These are phyloP conservation scores for Gymnocephalus cernua DNA, from an alignment of 2,113 vertebrate genomes.

Conservation along the genomic window DNA sequence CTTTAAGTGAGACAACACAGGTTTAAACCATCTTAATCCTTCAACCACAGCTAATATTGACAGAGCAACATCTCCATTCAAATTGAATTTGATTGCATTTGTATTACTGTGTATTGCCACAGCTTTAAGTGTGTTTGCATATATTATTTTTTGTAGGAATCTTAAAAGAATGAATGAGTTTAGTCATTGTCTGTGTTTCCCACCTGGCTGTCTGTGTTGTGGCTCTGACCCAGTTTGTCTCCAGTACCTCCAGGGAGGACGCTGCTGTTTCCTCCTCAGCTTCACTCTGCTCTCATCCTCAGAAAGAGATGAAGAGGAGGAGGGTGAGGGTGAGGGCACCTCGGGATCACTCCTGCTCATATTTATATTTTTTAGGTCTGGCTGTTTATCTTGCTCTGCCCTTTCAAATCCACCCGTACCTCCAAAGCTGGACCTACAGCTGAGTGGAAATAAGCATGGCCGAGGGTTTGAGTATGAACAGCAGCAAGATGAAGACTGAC, in stretches of 20 bases:
- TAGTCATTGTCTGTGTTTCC: background rate
- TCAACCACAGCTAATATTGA: too few relatives aligned
- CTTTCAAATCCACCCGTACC: slow-evolving; percentile 18
- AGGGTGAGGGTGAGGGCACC: slow-evolving; percentile 41
- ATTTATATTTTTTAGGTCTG: slow-evolving; percentile 45
- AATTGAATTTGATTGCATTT: too few relatives aligned
- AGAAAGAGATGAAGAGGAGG: slow-evolving; percentile 57
- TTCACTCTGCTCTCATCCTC: slow-evolving; percentile 72
- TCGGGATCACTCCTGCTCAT: slow-evolving; percentile 42
- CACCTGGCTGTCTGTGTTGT: slow-evolving; percentile 84
- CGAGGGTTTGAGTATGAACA: slow-evolving; percentile 63
- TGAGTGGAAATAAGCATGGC: slow-evolving; percentile 59
- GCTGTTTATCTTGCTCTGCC: slow-evolving; percentile 41
- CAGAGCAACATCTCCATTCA: too few relatives aligned
- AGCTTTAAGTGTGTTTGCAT: too few relatives aligned
- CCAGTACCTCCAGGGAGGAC: slow-evolving; percentile 86
- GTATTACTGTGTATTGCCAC: too few relatives aligned
- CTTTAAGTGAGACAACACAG: too few relatives aligned
- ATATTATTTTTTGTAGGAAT: background rate
- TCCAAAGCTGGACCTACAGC: slow-evolving; percentile 35
- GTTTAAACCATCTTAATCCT: too few relatives aligned
- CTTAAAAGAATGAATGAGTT: background rate
- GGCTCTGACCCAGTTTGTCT: slow-evolving; percentile 81
- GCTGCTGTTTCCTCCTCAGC: slow-evolving; percentile 43
- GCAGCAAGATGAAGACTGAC: slow-evolving; percentile 32